Evolutionary conservation across 2,888 invertebrate species (phyloP).

Genomic region (Lasioglossum villosulum): DNA sequence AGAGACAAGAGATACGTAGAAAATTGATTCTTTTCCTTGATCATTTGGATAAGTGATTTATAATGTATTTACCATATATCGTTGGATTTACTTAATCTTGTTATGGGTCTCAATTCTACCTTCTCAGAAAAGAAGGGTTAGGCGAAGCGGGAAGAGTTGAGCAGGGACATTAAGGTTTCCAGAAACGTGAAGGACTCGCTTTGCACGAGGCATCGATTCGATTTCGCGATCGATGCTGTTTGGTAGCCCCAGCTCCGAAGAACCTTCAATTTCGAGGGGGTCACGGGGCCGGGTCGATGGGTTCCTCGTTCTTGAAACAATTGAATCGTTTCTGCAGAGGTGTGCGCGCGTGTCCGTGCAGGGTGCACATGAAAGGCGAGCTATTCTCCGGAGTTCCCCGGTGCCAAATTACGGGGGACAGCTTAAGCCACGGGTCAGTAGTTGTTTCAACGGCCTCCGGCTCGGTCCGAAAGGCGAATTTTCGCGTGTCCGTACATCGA

Average conservation of each 20-base stretch:
- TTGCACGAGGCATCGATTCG: constrained; percentile 30
- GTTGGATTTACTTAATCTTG: no score
- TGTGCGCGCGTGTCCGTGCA: not conserved
- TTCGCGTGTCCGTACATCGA: constrained; percentile 26
- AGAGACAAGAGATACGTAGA: not conserved
- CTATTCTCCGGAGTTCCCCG: constrained; percentile 3
- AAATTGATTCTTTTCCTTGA: not conserved
- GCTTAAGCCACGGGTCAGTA: constrained; percentile 46
- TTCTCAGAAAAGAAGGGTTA: not conserved
- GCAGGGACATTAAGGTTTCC: not conserved
- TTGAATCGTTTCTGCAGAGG: constrained; percentile 26
- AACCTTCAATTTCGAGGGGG: constrained; percentile 28
- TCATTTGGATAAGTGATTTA: not conserved
- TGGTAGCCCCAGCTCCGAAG: constrained; percentile 26
- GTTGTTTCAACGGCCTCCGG: constrained; percentile 25
- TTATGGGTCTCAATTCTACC: not conserved
- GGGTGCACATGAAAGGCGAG: not conserved
- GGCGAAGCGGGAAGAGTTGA: not conserved
- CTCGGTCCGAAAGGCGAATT: constrained; percentile 15
- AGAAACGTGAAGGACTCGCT: not conserved
- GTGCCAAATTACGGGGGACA: constrained; percentile 46
- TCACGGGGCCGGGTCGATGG: constrained; percentile 1
- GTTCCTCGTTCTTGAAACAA: constrained; percentile 46
- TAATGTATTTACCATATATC: no score
- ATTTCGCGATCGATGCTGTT: constrained; percentile 36